Evolutionary conservation across 2,797 vertebrate genomes (phyloP), one percentile per base, ranked within the genome.

Genomic region (Sebastes miniatus): DNA sequence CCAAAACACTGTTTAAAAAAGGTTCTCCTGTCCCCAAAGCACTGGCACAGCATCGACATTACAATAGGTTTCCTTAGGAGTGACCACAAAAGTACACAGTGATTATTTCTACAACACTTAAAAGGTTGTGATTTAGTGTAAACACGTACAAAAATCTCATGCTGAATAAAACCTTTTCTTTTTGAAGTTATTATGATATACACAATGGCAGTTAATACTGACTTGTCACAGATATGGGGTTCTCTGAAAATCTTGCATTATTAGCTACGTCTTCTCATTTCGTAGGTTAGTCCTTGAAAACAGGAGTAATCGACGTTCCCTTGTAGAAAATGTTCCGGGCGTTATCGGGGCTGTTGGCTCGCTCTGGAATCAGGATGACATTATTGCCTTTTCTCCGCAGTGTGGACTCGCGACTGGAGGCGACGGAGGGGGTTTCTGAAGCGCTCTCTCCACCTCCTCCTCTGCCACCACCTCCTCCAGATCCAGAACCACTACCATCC

Each of bases 241-340:
- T 77, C 34, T 59, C 59, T 85, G 81, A 70, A 76, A 75, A 73
- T 29, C 54, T 76, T 63, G 25, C 63, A 65, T 75, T 36, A 22
- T 59, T 63, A 52, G 76, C 83, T 79, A 69, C 58, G 66, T 73
- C 57, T 84, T 74, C 31, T 75, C 69, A n/a, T 20, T 71, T 68
- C 2, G 1, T 64, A 20, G 1, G 29, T 87, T 93, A 95, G n/a
- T 99, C 97, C 89, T 97, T 99, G 76, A 97, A 98, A 4, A 95
- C 95, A 58, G 97, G 95, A 5, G 97, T 96, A 0, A 96, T 95
- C 0, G 99, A 98, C 3, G 97, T 98, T 83, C 98, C 98, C 92
- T 99, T 99, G 92, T 99, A 99, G 96, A 99, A 99, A 96, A 99
- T 96, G 77, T 98, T 99, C 39, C 97, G 96, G 31, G 98, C 97